Evolutionary conservation across 2,888 invertebrate genomes (phyloP), one percentile per base, ranked within the genome.

Genomic region (Diarsia dahlii): DNA sequence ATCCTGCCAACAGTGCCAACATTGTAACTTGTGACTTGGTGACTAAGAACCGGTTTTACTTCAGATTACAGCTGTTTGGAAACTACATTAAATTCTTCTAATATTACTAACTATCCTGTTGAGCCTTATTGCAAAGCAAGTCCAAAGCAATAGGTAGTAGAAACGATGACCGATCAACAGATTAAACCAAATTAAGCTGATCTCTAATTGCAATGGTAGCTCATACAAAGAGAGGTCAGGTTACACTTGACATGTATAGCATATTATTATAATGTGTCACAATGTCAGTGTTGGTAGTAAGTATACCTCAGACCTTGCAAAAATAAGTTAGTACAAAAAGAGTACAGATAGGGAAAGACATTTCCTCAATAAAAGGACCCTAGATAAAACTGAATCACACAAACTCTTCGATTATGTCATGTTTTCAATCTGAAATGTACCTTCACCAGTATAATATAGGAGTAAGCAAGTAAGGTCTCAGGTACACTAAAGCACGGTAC

Each of bases 11-110:
- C 5, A 71, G 62, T 54, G 72, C n/a, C n/a, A n/a, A n/a, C n/a
- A n/a, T 62, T 52, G n/a, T 71, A 79, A 62, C 28, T 28, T 28
- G 28, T 28, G 20, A 45, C 34, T 56, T 50, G 15, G 64, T 78
- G 80, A 78, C 74, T 80, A 74, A 78, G 50, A 80, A 60, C 79
- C 23, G 60, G 71, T 54, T 18, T 8, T 20, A 60, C 34, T 48
- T 1, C 10, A 52, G 60, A 60, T 28, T 62, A 13, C 18, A 78
- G 46, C 39, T n/a, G 62, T 79, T 71, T 48, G 18, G 46, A 71
- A 71, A 62, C 46, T 20, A 39, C 23, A 50, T 46, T 34, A 58
- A 78, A 80, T 78, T 45, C 48, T 73, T 64, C 34, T 18, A 50
- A 63, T 63, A 80, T 80, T 78, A 80, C 45, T 34, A 73, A 72